Conservation (phyloP, 2,113 vertebrate genomes). For the Hiodon tergisus region DNA sequence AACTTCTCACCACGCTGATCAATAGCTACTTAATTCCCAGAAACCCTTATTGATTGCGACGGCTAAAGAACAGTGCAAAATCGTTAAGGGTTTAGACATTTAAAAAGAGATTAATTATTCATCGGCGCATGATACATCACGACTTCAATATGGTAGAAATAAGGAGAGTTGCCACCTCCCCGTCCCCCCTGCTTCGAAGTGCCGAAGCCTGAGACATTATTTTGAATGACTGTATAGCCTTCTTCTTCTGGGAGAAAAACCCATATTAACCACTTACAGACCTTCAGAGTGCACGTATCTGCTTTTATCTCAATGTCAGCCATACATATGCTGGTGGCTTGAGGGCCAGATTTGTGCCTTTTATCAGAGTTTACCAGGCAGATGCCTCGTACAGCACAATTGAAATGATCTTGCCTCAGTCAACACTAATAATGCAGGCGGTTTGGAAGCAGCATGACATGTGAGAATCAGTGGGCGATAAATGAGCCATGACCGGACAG, state of each 20-base stretch:
- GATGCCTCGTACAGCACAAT: not conserved
- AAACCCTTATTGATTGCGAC: conserved; percentile 39
- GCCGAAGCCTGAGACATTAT: not conserved
- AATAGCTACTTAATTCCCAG: conserved; percentile 45
- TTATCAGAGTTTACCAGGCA: not conserved
- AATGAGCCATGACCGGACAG: not conserved
- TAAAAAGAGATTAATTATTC: conserved; percentile 37
- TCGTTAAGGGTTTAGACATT: conserved; percentile 30
- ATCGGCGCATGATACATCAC: conserved; percentile 16
- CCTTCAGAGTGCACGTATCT: not conserved
- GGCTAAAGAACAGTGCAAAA: conserved; percentile 29
- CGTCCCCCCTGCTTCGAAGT: not conserved
- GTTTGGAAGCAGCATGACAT: not conserved
- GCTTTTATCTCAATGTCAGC: not conserved
- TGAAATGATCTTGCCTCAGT: not conserved
- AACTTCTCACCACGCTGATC: conserved; percentile 31
- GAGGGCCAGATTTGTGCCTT: not conserved
- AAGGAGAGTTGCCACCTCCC: not conserved
- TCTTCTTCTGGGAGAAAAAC: not conserved
- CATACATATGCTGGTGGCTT: not conserved
- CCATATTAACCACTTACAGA: not conserved
- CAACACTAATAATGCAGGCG: conserved; percentile 3
- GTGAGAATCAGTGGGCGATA: not conserved
- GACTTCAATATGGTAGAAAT: conserved; percentile 25
- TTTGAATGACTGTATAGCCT: not conserved